These are phyloP conservation scores for western clawed frog (Xenopus tropicalis) DNA, from an alignment of 2,113 vertebrate species.

Conservation along the genomic window DNA sequence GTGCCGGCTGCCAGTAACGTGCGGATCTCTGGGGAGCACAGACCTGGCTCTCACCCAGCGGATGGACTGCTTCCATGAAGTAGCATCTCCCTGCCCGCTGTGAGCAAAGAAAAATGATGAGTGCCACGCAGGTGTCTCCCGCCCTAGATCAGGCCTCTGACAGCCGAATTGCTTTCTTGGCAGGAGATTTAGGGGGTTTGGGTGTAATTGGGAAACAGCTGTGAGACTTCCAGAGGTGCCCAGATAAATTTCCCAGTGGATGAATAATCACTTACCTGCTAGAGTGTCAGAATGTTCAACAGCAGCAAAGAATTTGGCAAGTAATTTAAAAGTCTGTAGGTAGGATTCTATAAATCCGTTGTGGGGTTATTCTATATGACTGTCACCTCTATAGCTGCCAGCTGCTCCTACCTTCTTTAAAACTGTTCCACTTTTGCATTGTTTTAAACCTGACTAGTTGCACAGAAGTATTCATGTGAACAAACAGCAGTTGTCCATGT, in stretches of 20 bases:
- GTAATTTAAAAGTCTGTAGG: too few species aligned
- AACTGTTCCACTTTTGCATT: too few species aligned
- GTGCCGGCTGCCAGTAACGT: not conserved
- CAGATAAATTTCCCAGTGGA: not conserved
- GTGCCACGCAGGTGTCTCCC: conserved; percentile 23
- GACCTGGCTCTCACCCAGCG: not conserved
- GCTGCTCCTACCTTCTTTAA: too few species aligned
- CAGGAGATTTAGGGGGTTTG: conserved; percentile 57
- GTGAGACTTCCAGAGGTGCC: conserved; percentile 59
- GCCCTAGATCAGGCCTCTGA: conserved; percentile 60
- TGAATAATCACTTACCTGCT: conserved; percentile 24
- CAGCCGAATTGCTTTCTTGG: conserved; percentile 73
- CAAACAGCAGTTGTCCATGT: too few species aligned
- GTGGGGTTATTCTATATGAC: too few species aligned
- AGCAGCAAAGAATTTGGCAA: too few species aligned
- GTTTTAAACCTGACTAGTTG: too few species aligned
- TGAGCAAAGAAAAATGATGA: conserved; percentile 23
- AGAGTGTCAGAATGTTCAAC: not conserved
- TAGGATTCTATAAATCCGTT: too few species aligned
- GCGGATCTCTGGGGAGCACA: not conserved
- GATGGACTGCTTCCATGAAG: conserved; percentile 13
- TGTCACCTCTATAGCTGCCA: too few species aligned
- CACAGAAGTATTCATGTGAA: too few species aligned
- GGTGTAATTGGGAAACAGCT: conserved; percentile 57
- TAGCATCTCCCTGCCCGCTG: conserved; percentile 15